A percentile compares a stretch with the other conserved stretches of the same genome.
Evolutionary conservation across 1,140 invertebrate species (phyloP).

Genomic region (Camponotus vicinus): DNA sequence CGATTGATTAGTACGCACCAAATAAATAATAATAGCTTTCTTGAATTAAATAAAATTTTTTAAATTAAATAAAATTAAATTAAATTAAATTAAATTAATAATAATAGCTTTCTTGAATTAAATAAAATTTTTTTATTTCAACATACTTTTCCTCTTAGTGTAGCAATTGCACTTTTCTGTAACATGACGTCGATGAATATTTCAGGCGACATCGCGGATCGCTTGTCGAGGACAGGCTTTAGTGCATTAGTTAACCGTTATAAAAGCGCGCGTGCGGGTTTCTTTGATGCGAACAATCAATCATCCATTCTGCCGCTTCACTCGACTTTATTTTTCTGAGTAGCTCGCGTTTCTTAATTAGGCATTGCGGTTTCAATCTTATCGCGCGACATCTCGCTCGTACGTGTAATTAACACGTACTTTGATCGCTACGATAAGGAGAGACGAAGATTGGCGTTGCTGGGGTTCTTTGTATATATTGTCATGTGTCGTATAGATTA

Average conservation of each 20-base stretch:
- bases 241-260: background rate
- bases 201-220: background rate
- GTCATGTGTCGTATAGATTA: background rate
- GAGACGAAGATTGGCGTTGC: conserved; percentile 20
- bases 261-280: background rate
- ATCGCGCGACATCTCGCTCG: conserved; percentile 18
- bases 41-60: too few relatives aligned
- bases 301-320: conserved; percentile 43
- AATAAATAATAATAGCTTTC: too few relatives aligned
- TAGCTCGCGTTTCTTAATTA: conserved; percentile 51
- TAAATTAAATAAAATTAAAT: too few relatives aligned
- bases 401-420: conserved; percentile 43
- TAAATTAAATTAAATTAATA: too few relatives aligned
- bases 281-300: conserved; percentile 7
- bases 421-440: conserved; percentile 28
- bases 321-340: conserved; percentile 19
- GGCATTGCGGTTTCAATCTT: background rate
- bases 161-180: background rate
- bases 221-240: conserved; percentile 21
- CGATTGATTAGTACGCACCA: too few relatives aligned
- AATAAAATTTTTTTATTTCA: too few relatives aligned
- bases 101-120: too few relatives aligned
- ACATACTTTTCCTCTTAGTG: too few relatives aligned
- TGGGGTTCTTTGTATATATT: conserved; percentile 11
- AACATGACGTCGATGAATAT: background rate